Conservation (phyloP, 2,113 vertebrate genomes). For the Prochilodus magdalenae region DNA sequence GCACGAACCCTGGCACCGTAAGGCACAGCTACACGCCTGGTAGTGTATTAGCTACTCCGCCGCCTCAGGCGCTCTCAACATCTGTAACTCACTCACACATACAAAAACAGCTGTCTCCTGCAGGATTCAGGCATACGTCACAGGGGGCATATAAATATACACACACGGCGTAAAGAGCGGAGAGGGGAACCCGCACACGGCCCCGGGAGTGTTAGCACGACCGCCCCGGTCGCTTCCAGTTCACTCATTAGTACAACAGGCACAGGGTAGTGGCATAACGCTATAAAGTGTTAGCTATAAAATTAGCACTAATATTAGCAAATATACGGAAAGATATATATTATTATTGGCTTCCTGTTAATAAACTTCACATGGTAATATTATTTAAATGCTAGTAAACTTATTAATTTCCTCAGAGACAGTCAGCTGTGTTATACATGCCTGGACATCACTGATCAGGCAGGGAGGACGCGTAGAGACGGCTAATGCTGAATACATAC, state of each 20-base stretch:
- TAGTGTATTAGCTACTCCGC: too few relatives aligned
- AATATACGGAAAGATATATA: too few relatives aligned
- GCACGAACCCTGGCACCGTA: too few relatives aligned
- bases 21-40: too few relatives aligned
- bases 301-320: slow-evolving; percentile 1
- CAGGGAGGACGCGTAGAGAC: too few relatives aligned
- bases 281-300: not conserved
- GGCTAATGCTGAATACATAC: too few relatives aligned
- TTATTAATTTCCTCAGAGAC: too few relatives aligned
- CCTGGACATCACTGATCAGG: too few relatives aligned
- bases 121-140: not conserved
- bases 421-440: too few relatives aligned
- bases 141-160: slow-evolving; percentile 6
- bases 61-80: not conserved
- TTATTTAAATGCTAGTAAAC: too few relatives aligned
- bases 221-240: not conserved
- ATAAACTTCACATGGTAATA: too few relatives aligned
- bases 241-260: not conserved
- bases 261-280: slow-evolving; percentile 2
- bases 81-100: not conserved
- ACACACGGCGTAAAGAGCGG: not conserved
- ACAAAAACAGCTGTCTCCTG: not conserved
- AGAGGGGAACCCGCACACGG: not conserved
- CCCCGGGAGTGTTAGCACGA: not conserved
- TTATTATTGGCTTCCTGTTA: too few relatives aligned